Conservation (phyloP, 2,797 vertebrate genomes). For the Eidolon dupreanum region DNA sequence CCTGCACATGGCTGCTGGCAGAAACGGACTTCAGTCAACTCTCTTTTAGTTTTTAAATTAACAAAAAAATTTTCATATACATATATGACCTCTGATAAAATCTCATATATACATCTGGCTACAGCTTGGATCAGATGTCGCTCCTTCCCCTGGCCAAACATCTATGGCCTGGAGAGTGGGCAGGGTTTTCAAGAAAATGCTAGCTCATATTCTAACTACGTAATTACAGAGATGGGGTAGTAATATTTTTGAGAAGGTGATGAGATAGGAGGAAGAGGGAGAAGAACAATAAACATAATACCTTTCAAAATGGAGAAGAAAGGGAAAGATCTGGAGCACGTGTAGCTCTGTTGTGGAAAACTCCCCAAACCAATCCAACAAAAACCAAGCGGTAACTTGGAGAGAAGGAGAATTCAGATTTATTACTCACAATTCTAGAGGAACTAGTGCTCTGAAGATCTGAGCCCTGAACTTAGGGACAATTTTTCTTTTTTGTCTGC, state of each 20-base stretch:
- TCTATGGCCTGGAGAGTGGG: not conserved
- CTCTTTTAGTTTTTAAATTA: conserved; percentile 33
- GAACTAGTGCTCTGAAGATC: too few relatives aligned
- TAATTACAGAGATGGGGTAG: not conserved
- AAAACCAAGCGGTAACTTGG: too few relatives aligned
- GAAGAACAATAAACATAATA: not conserved
- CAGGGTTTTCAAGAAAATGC: not conserved
- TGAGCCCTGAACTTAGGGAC: too few relatives aligned
- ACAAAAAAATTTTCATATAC: not conserved
- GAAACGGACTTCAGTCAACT: not conserved
- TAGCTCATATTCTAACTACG: not conserved
- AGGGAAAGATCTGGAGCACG: not conserved
- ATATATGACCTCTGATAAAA: not conserved
- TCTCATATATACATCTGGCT: not conserved
- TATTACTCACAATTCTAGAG: too few relatives aligned
- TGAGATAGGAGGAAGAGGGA: not conserved
- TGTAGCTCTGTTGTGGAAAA: not conserved
- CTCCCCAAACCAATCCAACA: too few relatives aligned
- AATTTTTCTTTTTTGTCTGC: too few relatives aligned
- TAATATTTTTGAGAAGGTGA: not conserved
- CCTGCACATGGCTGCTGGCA: not conserved
- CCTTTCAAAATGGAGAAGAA: not conserved
- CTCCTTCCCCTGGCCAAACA: not conserved
- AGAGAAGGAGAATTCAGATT: too few relatives aligned
- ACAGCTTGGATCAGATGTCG: not conserved